These are phyloP conservation scores for Sipha flava DNA, from an alignment of 1,140 invertebrate species.

Conservation along the genomic window DNA sequence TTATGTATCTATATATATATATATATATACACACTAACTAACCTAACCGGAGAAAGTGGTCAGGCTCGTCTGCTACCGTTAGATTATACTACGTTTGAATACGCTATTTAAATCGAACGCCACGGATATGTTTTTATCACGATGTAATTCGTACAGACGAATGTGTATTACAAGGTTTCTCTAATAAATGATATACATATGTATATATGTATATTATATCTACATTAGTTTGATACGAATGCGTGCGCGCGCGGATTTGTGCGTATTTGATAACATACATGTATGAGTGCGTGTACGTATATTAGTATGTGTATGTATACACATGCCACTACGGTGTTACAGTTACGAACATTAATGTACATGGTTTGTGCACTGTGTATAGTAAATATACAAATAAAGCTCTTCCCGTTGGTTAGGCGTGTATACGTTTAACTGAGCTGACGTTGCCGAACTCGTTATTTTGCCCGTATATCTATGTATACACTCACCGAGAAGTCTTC, in stretches of 20 bases:
- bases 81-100: neutral
- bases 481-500: conserved; percentile 72
- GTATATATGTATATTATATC: neutral
- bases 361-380: neutral
- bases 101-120: neutral
- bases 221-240: neutral
- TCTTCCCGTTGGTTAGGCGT: neutral
- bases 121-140: neutral
- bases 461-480: neutral
- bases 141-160: neutral
- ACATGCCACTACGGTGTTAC: no score
- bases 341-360: no score
- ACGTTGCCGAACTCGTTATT: neutral
- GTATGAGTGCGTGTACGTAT: neutral
- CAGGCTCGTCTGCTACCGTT: neutral
- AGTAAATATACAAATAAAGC: neutral
- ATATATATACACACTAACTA: no score
- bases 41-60: conserved; percentile 14
- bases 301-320: neutral
- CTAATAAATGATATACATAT: neutral
- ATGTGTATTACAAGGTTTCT: neutral
- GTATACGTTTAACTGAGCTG: neutral
- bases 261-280: no score
- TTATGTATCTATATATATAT: neutral
- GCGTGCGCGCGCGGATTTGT: neutral